phyloP scores from a whole-genome alignment of 2,888 invertebrate species.

The Resseliella maxima region DNA sequence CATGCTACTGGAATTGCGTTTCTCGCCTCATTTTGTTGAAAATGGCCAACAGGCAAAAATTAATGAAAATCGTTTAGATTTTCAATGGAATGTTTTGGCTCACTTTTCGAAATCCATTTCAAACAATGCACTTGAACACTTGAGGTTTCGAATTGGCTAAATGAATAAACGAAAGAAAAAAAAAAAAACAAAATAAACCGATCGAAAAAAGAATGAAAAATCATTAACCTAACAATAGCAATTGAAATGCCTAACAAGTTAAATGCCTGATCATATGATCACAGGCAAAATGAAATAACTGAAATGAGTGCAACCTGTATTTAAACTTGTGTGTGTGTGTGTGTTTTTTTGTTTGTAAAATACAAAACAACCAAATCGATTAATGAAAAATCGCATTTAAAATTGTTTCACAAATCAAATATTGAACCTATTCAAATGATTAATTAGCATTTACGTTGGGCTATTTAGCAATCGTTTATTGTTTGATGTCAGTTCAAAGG shows the following conservation, averaged over 20 bases:
- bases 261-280: background rate
- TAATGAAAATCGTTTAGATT: background rate
- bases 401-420: background rate
- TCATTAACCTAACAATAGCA: background rate
- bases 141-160: no score
- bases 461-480: background rate
- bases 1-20: background rate
- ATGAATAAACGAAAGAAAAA: no score
- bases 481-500: background rate
- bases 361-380: background rate
- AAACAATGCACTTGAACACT: slow-evolving; percentile 33
- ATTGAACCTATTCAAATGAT: background rate
- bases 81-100: background rate
- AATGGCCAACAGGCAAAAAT: background rate
- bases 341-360: no score
- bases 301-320: no score
- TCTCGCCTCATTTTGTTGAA: background rate
- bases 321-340: no score
- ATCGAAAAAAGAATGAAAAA: background rate
- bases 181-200: no score
- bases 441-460: background rate
- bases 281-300: no score
- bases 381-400: background rate
- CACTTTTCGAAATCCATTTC: background rate
- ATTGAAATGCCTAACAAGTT: background rate